Evolutionary conservation across 2,888 invertebrate species (phyloP), one percentile per base, ranked within the genome.

Genomic region (Coleophora deauratella): DNA sequence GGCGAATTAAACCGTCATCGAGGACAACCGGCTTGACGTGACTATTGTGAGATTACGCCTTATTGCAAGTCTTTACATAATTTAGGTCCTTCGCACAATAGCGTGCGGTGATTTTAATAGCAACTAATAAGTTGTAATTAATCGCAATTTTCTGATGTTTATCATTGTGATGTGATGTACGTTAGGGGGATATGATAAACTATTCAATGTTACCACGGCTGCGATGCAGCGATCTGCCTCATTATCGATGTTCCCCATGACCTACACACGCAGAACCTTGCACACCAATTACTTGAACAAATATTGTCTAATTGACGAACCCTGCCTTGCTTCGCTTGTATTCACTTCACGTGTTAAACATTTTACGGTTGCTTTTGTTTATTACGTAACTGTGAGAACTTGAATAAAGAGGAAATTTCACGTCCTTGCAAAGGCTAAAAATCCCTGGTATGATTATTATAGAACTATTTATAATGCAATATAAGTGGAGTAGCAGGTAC

Each of bases 231-330:
- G 57, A 34, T 33, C 27, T 37, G 15, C 9, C 40, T 27, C 38
- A 39, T 37, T 37, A 35, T 35, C 13, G 35, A 40, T 57, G 52
- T 56, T 62, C 57, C 47, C 76, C 76, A 59, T 77, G 80, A 76
- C 76, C 75, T 61, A 64, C 58, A 60, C 54, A 46, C 46, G 36
- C 33, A 55, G 49, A 36, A 41, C 67, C 68, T 73, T 69, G 69
- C 56, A 54, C 50, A 58, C 47, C 59, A 64, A 72, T 72, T 70
- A 72, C 46, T 49, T 46, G 52, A 53, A 58, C 51, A 59, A 55
- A 57, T 45, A 53, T 43, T 48, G 49, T 51, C 49, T 59, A 58
- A 60, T 63, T 57, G 46, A 53, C 54, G 52, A 61, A 61, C 57
- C 50, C 49, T 51, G 36, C 31, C 13, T 11, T 27, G 27, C 15